Evolutionary conservation across 2,888 invertebrate genomes (phyloP).

Genomic region (Amphipoea oculea): DNA sequence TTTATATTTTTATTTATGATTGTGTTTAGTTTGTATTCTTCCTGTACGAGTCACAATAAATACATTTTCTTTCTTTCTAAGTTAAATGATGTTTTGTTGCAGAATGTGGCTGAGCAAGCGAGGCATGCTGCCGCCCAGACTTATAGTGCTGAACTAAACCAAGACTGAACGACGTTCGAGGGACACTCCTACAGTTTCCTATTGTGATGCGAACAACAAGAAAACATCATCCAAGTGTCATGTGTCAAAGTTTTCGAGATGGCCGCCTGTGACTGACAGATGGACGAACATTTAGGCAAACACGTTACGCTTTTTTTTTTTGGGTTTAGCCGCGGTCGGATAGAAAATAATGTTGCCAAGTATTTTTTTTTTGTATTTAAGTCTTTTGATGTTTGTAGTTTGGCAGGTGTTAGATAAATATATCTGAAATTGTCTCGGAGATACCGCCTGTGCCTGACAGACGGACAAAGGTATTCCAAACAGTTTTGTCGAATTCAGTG

Average conservation of each 20-base stretch:
- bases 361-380: not conserved
- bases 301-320: not conserved
- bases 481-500: not conserved
- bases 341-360: not conserved
- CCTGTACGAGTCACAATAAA: too few relatives aligned
- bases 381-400: not conserved
- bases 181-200: not conserved
- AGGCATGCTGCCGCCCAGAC: constrained; percentile 85
- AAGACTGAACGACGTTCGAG: constrained; percentile 67
- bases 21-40: too few relatives aligned
- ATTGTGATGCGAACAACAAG: constrained; percentile 24
- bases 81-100: constrained; percentile 67
- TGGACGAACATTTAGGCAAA: not conserved
- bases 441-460: not conserved
- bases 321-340: not conserved
- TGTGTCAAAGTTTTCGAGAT: constrained; percentile 21
- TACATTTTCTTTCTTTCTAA: not conserved
- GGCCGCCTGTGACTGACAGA: not conserved
- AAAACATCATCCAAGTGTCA: not conserved
- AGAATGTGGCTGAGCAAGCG: constrained; percentile 93
- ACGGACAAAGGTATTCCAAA: not conserved
- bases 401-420: not conserved
- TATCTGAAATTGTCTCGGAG: not conserved
- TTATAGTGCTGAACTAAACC: constrained; percentile 82
- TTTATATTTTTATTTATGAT: too few relatives aligned